These are phyloP conservation scores for Tinea semifulvella DNA, from an alignment of 2,888 invertebrate species.

Conservation along the genomic window DNA sequence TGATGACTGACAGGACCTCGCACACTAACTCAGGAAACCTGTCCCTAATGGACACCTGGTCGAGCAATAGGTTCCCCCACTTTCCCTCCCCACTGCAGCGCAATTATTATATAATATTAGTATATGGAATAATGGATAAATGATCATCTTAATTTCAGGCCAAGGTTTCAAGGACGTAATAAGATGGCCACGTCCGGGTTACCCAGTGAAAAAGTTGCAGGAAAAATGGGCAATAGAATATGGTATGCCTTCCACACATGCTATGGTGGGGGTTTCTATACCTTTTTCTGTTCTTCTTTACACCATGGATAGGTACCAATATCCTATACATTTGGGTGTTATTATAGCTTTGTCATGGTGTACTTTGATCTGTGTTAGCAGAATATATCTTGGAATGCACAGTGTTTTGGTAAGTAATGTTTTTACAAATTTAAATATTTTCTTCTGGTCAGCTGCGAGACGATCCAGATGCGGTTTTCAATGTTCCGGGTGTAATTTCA, in stretches of 20 bases:
- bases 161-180: constrained; percentile 91
- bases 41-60: too few species aligned
- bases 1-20: too few species aligned
- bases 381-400: constrained; percentile 94
- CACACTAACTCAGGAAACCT: too few species aligned
- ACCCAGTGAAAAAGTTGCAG: constrained; percentile 85
- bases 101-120: not conserved
- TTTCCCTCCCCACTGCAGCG: not conserved
- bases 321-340: constrained; percentile 67
- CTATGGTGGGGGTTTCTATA: constrained; percentile 89
- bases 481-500: too few species aligned
- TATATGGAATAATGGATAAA: not conserved
- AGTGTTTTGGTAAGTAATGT: constrained; percentile 82
- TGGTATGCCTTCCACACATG: constrained; percentile 96
- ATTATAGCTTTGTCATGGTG: constrained; percentile 74
- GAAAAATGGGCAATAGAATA: constrained; percentile 91
- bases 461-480: too few species aligned
- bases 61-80: not conserved
- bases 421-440: too few species aligned
- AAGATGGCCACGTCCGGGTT: constrained; percentile 85
- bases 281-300: constrained; percentile 86
- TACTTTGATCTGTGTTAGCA: constrained; percentile 80
- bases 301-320: constrained; percentile 82
- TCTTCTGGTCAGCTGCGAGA: too few species aligned
- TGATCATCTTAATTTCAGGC: too few species aligned